Base-by-base conservation (phyloP, 2,113 vertebrate genomes). In the Manacus vitellinus region DNA sequence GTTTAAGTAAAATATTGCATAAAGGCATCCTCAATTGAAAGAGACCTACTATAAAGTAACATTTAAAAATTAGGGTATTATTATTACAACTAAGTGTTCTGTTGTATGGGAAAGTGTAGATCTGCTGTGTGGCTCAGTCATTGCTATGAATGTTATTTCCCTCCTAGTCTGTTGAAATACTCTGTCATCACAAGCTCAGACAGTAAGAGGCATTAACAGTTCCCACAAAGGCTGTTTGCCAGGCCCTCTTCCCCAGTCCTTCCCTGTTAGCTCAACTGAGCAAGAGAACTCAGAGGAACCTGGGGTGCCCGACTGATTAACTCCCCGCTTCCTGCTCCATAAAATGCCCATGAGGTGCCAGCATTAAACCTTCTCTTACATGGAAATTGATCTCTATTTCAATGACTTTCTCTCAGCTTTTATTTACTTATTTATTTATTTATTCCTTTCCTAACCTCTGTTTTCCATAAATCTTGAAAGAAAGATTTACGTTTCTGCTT, bases 201-300 rank as follows among this genome's bases (percentile, higher is more conserved):
- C 2, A 76, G 65, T 5, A 51, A n/a, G 59, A 77, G 30, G 35
- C 30, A 79, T 14, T 30, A 43, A 24, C 59, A 39, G 46, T 6
- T 66, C 68, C 83, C 6, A 11, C 72, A 51, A 46, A 77, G 23
- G 62, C 67, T 66, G 20, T 47, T 80, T 47, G 23, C 79, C 89
- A 89, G 51, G 27, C 22, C 46, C 58, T 70, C 31, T 47, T 70
- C 39, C 56, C 55, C 59, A n/a, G 37, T 23, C 65, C 58, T 80
- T 59, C 65, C 28, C 33, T 0, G 0, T 22, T 7, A 61, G 41
- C 2, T 56, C 61, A 58, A 7, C 0, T 1, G 56, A 91, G 43
- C 22, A 72, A 76, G 33, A 70, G 46, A 16, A 63, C 51, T 63
- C 67, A 46, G 37, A 58, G n/a, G 20, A 59, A 14, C 23, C 51